Conservation (phyloP, 2,888 invertebrate species). For the Molanna angustata region DNA sequence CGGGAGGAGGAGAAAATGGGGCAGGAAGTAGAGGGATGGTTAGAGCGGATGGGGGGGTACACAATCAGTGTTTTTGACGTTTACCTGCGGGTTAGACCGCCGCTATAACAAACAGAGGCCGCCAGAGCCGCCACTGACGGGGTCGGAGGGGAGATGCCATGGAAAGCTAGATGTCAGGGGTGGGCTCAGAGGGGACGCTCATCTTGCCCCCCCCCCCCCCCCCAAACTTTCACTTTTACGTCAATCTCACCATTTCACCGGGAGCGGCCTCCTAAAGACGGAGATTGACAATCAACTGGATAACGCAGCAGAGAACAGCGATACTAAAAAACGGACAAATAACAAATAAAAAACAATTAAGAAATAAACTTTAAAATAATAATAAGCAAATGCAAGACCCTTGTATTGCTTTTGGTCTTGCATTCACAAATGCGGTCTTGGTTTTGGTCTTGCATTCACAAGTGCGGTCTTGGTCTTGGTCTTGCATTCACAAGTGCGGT, state of each 20-base stretch:
- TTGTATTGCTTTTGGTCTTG: no score
- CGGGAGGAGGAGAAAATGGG: no score
- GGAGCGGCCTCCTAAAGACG: neutral
- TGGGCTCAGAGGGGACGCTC: neutral
- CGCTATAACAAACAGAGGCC: constrained; percentile 4
- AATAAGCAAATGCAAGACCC: no score
- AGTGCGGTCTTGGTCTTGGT: no score
- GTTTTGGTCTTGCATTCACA: no score
- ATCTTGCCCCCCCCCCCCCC: neutral
- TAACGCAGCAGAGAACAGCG: no score
- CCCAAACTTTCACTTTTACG: neutral
- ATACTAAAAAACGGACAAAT: no score
- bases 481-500: no score
- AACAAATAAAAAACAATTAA: no score
- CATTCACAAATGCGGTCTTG: no score
- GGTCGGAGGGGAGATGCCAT: neutral
- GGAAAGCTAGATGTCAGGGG: no score
- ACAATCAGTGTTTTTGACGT: constrained; percentile 30
- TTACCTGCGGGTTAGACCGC: constrained; percentile 26
- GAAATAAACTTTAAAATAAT: no score
- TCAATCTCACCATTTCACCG: neutral
- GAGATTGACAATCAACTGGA: neutral
- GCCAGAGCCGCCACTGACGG: neutral
- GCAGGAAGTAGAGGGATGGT: neutral
- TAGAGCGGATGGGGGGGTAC: constrained; percentile 2